Evolutionary conservation across 30 jellyfish, hydroid and myxozoan species (phyloP), one percentile per base, ranked within the genome.

Genomic region (Morbakka virulenta): DNA sequence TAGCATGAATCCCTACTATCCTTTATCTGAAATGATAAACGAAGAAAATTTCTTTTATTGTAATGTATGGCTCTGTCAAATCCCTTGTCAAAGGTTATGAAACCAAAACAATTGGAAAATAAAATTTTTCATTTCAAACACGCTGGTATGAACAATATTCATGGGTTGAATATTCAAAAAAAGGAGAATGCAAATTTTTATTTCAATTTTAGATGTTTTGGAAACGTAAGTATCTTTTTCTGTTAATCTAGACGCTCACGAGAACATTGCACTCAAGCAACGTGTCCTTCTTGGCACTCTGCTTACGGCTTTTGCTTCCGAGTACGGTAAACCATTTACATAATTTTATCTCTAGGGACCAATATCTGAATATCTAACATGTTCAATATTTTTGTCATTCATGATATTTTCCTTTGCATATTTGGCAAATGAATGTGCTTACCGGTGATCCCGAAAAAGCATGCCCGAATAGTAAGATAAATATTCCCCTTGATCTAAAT

Each of bases 191-290:
- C 84, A 1, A 74, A 72, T 0, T 72, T 47, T 50, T 72, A 74
- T 27, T 72, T 72, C 2, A 48, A 1, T 28, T 72, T 72, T 74
- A 41, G 84, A 72, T 47, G 84, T 21, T 72, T 72, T 72, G 77
- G 61, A 47, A 50, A 28, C 3, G 20, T 25, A 25, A 24, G 65
- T 64, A 64, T 6, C 20, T 3, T 6, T 28, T 6, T 6, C 25
- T 6, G 21, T 53, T 53, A 32, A 53, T n/a, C 3, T 32, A 6
- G 25, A 28, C 4, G 3, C 21, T 6, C 4, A n/a, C 21, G 25
- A 53, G 21, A 53, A 32, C 31, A 3, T 53, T 6, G 21, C 69
- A 53, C 31, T n/a, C n/a, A n/a, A n/a, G n/a, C n/a, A n/a, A n/a
- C n/a, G n/a, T n/a, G n/a, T n/a, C n/a, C n/a, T n/a, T n/a, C n/a